Conservation (phyloP, 1,140 invertebrate species). For the Eulimnadia texana region DNA sequence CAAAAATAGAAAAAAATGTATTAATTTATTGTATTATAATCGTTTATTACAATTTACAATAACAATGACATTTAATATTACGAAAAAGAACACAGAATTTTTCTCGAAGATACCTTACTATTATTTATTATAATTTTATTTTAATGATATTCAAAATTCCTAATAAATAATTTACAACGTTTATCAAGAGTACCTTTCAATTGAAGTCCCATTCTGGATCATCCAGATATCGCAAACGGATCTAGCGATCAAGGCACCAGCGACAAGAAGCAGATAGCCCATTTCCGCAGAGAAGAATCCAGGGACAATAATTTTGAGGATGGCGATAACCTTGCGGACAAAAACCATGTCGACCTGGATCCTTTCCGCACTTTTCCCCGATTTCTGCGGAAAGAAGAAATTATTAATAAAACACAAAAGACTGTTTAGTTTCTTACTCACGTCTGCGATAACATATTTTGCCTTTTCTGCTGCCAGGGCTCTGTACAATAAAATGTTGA, state of each 20-base stretch:
- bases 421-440: not conserved
- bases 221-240: conserved; percentile 95
- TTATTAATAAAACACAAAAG: not conserved
- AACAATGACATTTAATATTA: no score
- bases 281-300: conserved; percentile 54
- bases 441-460: conserved; percentile 11
- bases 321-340: conserved; percentile 53
- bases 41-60: not conserved
- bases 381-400: conserved; percentile 21
- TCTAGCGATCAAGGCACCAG: conserved; percentile 60
- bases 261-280: conserved; percentile 66
- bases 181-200: no score
- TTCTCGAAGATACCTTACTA: no score
- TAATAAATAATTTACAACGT: no score
- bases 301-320: conserved; percentile 75
- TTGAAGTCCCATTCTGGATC: conserved; percentile 80
- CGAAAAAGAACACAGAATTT: no score
- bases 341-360: conserved; percentile 77
- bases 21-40: not conserved
- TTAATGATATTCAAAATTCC: no score
- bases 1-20: conserved; percentile 24
- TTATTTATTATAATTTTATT: no score
- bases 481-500: conserved; percentile 1
- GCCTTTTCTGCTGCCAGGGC: conserved; percentile 1
- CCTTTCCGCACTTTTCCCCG: conserved; percentile 36